A percentile compares a stretch with the other conserved stretches of the same genome.
Conservation (phyloP, 2,888 invertebrate genomes). For the Hyposoter didymator region DNA sequence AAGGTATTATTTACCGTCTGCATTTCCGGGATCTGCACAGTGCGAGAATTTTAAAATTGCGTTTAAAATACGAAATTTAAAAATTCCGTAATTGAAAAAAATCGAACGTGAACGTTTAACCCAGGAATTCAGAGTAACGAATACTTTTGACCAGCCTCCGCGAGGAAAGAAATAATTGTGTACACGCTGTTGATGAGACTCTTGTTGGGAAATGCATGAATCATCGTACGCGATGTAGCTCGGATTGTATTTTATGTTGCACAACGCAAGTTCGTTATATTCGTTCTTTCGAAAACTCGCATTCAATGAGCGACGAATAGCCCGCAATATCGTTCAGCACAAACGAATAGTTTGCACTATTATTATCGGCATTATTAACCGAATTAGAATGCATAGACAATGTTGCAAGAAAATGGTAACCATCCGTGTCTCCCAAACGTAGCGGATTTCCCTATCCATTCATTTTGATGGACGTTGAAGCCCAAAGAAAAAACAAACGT, state of each 20-base stretch:
- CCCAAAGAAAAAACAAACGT: neutral
- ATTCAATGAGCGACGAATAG: conserved; percentile 49
- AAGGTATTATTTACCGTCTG: no score
- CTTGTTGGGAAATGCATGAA: conserved; percentile 39
- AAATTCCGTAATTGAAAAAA: no score
- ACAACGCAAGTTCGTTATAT: conserved; percentile 59
- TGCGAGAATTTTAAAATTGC: no score
- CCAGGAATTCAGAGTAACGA: no score
- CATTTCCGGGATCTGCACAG: no score
- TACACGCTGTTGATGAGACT: conserved; percentile 40
- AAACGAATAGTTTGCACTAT: conserved; percentile 8
- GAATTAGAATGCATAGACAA: conserved; percentile 4
- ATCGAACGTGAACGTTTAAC: no score
- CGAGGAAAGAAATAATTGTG: conserved; percentile 8
- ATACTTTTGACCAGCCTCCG: no score
- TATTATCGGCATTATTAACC: conserved; percentile 19
- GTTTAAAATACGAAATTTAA: no score
- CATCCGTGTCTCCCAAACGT: conserved; percentile 41
- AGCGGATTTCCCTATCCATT: conserved; percentile 19
- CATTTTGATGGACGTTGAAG: conserved; percentile 10
- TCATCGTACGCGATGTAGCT: conserved; percentile 35
- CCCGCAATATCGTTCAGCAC: conserved; percentile 6
- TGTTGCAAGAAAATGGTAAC: conserved; percentile 42
- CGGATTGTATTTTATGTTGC: conserved; percentile 39
- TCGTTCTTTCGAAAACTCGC: conserved; percentile 46